Conservation (phyloP, 2,797 vertebrate species). For the Lacerta bilineata region DNA sequence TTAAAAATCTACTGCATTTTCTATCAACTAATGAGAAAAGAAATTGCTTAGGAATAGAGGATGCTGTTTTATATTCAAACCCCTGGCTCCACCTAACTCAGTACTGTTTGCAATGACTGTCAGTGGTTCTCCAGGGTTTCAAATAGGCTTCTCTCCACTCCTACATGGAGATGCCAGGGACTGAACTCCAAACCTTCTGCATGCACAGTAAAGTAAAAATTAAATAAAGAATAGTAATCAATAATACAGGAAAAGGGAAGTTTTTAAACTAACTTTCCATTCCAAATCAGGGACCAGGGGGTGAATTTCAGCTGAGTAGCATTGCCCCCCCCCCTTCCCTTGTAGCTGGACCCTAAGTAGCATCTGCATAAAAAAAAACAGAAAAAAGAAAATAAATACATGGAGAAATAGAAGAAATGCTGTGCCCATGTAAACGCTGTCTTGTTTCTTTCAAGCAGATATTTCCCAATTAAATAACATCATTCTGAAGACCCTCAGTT, state of each 20-base stretch:
- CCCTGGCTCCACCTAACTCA: no score
- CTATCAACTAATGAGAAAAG: no score
- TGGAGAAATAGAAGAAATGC: conserved; percentile 8
- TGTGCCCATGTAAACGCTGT: background rate
- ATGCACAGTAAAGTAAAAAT: background rate
- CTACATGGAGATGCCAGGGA: no score
- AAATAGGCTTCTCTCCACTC: no score
- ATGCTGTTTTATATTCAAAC: no score
- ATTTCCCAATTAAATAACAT: conserved; percentile 39
- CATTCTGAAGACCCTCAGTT: conserved; percentile 7
- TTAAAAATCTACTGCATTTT: no score
- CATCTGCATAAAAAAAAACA: conserved; percentile 5
- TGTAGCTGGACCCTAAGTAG: background rate
- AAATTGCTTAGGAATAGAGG: no score
- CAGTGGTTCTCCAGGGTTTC: no score
- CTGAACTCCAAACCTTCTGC: no score
- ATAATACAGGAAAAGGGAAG: background rate
- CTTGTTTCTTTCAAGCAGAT: background rate
- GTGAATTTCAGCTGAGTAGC: background rate
- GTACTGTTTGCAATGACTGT: no score
- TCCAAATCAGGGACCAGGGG: background rate
- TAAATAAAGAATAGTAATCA: background rate
- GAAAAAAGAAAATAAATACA: conserved; percentile 3
- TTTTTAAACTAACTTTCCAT: background rate
- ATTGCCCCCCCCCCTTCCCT: background rate